Evolutionary conservation across 2,797 vertebrate species (phyloP).

Genomic region (Danio kyathit): DNA sequence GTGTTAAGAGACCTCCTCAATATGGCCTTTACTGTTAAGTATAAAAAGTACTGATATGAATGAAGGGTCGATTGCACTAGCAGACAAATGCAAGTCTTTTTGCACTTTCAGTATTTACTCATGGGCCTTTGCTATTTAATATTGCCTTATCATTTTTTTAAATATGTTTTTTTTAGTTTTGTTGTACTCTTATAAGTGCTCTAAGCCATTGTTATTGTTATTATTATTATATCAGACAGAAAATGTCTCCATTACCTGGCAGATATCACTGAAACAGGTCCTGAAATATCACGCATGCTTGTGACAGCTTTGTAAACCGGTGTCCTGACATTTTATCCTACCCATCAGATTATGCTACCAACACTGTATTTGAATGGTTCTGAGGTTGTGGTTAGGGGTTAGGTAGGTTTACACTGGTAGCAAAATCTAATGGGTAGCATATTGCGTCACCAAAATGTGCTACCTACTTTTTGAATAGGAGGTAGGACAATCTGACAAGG

Average conservation of each 20-base stretch:
- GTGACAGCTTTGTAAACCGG: background rate
- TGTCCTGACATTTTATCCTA: no score
- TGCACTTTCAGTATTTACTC: conserved; percentile 45
- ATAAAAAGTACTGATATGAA: conserved; percentile 40
- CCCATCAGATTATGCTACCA: no score
- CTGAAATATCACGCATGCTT: background rate
- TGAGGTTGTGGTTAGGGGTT: no score
- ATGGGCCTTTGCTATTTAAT: conserved; percentile 16
- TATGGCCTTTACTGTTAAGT: conserved; percentile 54
- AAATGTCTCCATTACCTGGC: background rate
- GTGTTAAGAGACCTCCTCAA: conserved; percentile 25
- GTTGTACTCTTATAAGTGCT: background rate
- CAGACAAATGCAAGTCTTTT: conserved; percentile 37
- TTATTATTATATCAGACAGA: background rate
- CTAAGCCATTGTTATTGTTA: background rate
- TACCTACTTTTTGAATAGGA: no score
- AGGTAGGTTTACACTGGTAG: no score
- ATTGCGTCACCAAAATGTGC: no score
- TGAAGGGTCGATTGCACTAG: conserved; percentile 39
- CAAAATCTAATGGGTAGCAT: no score
- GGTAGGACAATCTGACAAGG: no score
- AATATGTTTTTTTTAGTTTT: background rate
- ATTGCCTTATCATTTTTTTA: background rate
- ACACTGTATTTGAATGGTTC: no score
- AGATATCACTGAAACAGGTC: background rate